Base-by-base conservation (phyloP, 2,797 vertebrate species). In the Helostoma temminkii region DNA sequence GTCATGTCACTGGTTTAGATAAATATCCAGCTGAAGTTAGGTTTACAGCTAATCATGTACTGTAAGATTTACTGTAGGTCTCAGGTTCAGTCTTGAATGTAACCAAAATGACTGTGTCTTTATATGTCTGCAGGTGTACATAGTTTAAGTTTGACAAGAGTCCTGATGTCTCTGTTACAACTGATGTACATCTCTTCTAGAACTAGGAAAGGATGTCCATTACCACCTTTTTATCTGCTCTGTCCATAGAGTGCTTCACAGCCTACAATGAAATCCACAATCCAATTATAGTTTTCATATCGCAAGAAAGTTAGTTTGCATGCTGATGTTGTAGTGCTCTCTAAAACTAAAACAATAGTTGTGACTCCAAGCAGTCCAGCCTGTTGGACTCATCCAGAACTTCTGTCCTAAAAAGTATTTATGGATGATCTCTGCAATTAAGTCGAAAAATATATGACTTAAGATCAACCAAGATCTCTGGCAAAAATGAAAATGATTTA, bases 81-180 rank as follows among this genome's bases (percentile, higher is more conserved):
- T 86, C 76, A 78, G 79, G 81, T 78, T 79, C 52, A 70, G 24
- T 63, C n/a, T 75, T 71, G 76, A 84, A 86, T 78, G 76, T 66
- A 78, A 71, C 48, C 25, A 65, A 41, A 47, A 59, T 16, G 56
- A 78, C 43, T 69, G 41, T 47, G 62, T 71, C 16, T 43, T 6
- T 71, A 46, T 74, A 46, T 55, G 45, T 80, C 10, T 58, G 22
- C 28, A 65, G 25, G 42, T 71, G 45, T 64, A 59, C 43, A 55
- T 58, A 68, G 63, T 62, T 66, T 56, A 56, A 15, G 19, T 66
- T 46, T 47, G 41, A 37, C 52, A 45, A 41, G 22, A 47, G 28
- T 71, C 32, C 24, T 25, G 7, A 18, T 45, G 41, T 41, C 5
- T 45, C 56, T 21, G 19, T 59, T 12, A n/a, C 18, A 63, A 48